Evolutionary conservation across 1,140 invertebrate genomes (phyloP), one percentile per base, ranked within the genome.

Genomic region (Catajapyx aquilonaris): DNA sequence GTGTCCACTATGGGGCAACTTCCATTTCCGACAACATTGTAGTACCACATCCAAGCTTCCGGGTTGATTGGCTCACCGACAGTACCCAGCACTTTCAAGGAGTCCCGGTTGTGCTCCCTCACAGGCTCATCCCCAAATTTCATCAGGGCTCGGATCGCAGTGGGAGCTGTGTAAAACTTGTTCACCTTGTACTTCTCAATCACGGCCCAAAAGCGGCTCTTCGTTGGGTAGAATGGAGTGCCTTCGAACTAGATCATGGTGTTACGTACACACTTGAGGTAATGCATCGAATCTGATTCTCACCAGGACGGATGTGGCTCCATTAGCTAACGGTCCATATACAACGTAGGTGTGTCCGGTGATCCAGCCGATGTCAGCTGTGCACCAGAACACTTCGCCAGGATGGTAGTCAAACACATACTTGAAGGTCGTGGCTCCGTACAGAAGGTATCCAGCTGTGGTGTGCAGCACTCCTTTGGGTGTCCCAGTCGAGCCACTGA

Each of bases 351-450:
- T 87, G 55, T 97, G 91, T 10, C 90, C 88, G 33, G 88, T 96
- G 49, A 97, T 95, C 91, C 91, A 97, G 34, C 91, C 91, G 38
- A 96, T 76, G 54, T 98, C 93, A n/a, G 93, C 93, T n/a, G 91
- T 96, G 51, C 93, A 96, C 81, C 86, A 97, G 59, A 83, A 96
- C 34, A 95, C 65, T 54, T 97, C 93, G 23, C 69, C 69, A 1
- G 76, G 73, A 45, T 84, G 76, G 55, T 91, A 88, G 55, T 97
- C 88, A 55, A 97, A 98, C 2, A 87, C 83, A 50, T 90, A 90
- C 57, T 86, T 86, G 51, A 88, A 88, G 0, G 85, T 88, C 1
- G 81, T 79, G 0, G 80, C 73, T 3, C 80, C 76, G 51, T 94
- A 95, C 9, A 93, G 49, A 57, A 97, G 69, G 56, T 95, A 97